Percentiles rank a stretch among this genome's conserved stretches.
Conservation (phyloP, 1,140 invertebrate species). For the Armadillidium nasatum region DNA sequence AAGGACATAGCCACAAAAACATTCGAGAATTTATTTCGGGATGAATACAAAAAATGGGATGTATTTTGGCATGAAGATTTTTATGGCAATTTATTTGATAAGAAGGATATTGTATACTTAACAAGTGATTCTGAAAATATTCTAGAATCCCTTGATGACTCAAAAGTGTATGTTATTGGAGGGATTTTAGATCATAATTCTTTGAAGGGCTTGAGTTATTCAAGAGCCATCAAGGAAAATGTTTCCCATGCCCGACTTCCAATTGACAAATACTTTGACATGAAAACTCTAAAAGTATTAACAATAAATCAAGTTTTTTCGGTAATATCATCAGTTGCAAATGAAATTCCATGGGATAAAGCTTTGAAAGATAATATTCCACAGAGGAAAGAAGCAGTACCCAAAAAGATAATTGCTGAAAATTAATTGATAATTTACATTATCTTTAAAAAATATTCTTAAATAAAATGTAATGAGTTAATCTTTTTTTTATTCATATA, state of each 20-base stretch:
- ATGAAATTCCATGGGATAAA: slow-evolving; percentile 77
- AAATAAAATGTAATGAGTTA: neutral
- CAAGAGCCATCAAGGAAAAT: slow-evolving; percentile 69
- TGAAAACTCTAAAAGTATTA: slow-evolving; percentile 90
- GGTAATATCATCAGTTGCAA: slow-evolving; percentile 72
- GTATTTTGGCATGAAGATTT: slow-evolving; percentile 63
- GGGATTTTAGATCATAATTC: slow-evolving; percentile 95
- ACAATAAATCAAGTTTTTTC: slow-evolving; percentile 97
- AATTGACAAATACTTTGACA: slow-evolving; percentile 80
- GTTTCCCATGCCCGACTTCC: slow-evolving; percentile 81
- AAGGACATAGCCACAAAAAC: slow-evolving; percentile 63
- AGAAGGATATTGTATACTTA: slow-evolving; percentile 79
- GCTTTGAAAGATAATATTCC: slow-evolving; percentile 76
- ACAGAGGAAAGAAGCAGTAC: slow-evolving; percentile 65
- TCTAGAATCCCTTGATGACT: slow-evolving; percentile 67
- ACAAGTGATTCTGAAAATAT: slow-evolving; percentile 91
- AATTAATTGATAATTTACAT: too few relatives aligned
- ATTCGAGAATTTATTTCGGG: slow-evolving; percentile 56
- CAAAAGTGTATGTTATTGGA: slow-evolving; percentile 88
- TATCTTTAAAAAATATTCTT: too few relatives aligned
- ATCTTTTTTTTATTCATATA: neutral
- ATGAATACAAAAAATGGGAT: slow-evolving; percentile 92
- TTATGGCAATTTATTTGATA: slow-evolving; percentile 67
- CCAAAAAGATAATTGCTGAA: slow-evolving; percentile 36
- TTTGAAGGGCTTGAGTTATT: slow-evolving; percentile 85